These are phyloP conservation scores for Trachythela sp. DNA, from an alignment of 64 coral and sea anemone species.

Conservation along the genomic window DNA sequence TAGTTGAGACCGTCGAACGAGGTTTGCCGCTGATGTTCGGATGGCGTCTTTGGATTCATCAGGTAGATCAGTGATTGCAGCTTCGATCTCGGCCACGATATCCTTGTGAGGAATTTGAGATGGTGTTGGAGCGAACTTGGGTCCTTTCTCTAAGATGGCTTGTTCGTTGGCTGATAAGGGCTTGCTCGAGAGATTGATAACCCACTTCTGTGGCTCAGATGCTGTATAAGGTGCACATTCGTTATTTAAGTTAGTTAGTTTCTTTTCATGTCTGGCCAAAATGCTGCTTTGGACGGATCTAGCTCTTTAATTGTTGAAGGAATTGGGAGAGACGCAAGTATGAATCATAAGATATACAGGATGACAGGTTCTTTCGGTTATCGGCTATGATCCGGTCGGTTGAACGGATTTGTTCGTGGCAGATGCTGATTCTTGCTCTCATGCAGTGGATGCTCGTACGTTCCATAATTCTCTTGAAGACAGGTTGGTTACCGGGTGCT, in stretches of 20 bases:
- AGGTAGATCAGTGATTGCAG: too few relatives aligned
- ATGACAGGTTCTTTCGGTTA: not conserved
- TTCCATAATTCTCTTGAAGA: slow-evolving; percentile 50
- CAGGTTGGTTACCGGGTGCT: slow-evolving; percentile 26
- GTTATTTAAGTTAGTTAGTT: not conserved
- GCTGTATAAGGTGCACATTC: not conserved
- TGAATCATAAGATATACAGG: not conserved
- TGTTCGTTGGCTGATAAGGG: too few relatives aligned
- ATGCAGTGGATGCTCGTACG: slow-evolving; percentile 43
- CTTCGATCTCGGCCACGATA: too few relatives aligned
- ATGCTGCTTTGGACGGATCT: not conserved
- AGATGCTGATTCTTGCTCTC: slow-evolving; percentile 46
- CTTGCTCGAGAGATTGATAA: too few relatives aligned
- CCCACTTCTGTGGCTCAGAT: too few relatives aligned
- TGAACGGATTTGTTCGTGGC: slow-evolving; percentile 30
- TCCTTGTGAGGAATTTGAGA: too few relatives aligned
- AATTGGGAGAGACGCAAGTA: not conserved
- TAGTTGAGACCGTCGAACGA: too few relatives aligned
- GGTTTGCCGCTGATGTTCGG: too few relatives aligned
- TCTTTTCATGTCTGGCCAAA: not conserved
- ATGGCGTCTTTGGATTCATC: too few relatives aligned
- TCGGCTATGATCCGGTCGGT: not conserved
- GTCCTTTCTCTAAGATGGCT: too few relatives aligned
- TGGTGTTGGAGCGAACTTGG: too few relatives aligned
- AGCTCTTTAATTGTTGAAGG: not conserved